Evolutionary conservation across 30 jellyfish, hydroid and myxozoan genomes (phyloP).

Genomic region (Aurelia aurita complex sp. Pacific): DNA sequence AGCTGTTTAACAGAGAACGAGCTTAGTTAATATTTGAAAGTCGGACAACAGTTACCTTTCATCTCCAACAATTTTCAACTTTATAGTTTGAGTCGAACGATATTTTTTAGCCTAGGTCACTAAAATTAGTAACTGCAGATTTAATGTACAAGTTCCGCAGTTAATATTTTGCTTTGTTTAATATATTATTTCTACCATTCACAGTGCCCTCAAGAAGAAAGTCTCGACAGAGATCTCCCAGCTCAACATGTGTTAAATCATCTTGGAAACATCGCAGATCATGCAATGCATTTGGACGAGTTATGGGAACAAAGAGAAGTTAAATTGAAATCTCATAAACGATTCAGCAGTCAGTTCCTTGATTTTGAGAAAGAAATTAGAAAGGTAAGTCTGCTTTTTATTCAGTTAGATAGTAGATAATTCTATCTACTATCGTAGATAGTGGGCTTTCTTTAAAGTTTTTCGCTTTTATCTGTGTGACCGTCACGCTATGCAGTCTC

Average conservation of each 20-base stretch:
- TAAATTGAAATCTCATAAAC: slow-evolving; percentile 63
- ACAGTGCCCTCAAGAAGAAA: slow-evolving; percentile 85
- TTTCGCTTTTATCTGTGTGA: too few relatives aligned
- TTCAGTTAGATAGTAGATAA: too few relatives aligned
- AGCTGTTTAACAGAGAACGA: too few relatives aligned
- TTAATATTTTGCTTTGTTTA: not conserved
- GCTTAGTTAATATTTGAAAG: too few relatives aligned
- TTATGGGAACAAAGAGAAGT: slow-evolving; percentile 92
- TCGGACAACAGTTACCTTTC: too few relatives aligned
- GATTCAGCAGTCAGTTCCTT: slow-evolving; percentile 83
- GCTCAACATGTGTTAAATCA: slow-evolving; percentile 79
- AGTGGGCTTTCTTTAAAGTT: too few relatives aligned
- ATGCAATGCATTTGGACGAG: slow-evolving; percentile 77
- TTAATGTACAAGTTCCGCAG: not conserved
- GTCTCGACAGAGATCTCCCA: slow-evolving; percentile 88
- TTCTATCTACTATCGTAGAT: too few relatives aligned
- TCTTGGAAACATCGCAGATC: slow-evolving; percentile 74
- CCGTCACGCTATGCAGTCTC: too few relatives aligned
- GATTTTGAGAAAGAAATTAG: slow-evolving; percentile 94
- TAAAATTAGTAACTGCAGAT: too few relatives aligned
- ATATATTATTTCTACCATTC: not conserved
- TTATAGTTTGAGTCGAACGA: too few relatives aligned
- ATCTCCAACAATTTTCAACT: too few relatives aligned
- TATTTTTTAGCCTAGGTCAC: too few relatives aligned
- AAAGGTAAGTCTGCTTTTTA: slow-evolving; percentile 46